Percentiles rank a stretch among this genome's conserved stretches.
Conservation (phyloP, 92 coral and sea anemone species). For the Micromussa lordhowensis region DNA sequence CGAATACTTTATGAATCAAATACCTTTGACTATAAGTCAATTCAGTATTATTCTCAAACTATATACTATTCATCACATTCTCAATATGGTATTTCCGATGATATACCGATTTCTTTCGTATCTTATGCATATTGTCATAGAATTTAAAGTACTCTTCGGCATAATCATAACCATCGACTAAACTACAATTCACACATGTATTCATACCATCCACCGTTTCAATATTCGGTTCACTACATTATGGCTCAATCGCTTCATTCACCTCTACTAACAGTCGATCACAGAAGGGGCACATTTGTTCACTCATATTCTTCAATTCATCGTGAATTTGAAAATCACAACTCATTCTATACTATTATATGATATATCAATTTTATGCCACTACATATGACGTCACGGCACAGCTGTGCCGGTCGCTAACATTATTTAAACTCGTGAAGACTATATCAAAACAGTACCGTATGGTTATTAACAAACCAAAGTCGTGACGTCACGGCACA, state of each 20-base stretch:
- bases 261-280: background rate
- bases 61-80: constrained; percentile 20
- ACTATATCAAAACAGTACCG: too few species aligned
- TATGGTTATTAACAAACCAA: too few species aligned
- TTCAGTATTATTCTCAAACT: background rate
- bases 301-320: background rate
- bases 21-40: constrained; percentile 9
- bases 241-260: background rate
- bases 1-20: constrained; percentile 16
- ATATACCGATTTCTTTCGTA: background rate
- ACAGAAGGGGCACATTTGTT: background rate
- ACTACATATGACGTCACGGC: too few species aligned
- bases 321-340: background rate
- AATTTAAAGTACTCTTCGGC: background rate
- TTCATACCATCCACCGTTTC: background rate
- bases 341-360: background rate
- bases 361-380: too few species aligned
- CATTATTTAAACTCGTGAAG: too few species aligned
- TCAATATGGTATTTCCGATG: background rate
- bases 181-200: constrained; percentile 16
- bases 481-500: too few species aligned
- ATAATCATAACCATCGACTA: constrained; percentile 24
- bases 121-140: constrained; percentile 18
- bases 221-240: background rate
- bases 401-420: too few species aligned